A percentile compares a stretch with the other conserved stretches of the same genome.
Evolutionary conservation across 1,140 invertebrate genomes (phyloP).

Genomic region (Andrena cerasifolii): DNA sequence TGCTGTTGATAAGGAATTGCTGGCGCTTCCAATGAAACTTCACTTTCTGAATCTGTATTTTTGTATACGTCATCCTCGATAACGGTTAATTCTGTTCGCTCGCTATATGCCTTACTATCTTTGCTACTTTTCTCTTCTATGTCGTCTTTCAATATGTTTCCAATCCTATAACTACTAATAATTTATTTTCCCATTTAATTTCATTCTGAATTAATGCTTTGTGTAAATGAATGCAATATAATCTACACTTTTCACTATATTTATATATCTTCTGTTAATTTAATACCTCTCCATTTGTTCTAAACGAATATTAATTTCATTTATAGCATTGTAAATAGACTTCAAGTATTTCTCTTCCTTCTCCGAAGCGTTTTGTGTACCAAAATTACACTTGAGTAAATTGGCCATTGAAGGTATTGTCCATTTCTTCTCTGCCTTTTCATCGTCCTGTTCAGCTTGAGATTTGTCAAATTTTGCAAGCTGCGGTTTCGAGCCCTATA

Average conservation of each 20-base stretch:
- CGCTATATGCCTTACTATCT: constrained; percentile 11
- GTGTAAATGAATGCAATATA: background rate
- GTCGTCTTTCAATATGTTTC: background rate
- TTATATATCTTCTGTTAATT: background rate
- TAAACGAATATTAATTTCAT: constrained; percentile 81
- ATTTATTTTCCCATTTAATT: constrained; percentile 1
- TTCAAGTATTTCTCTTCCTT: constrained; percentile 83
- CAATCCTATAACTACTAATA: constrained; percentile 1
- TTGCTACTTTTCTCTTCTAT: constrained; percentile 11
- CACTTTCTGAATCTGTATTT: constrained; percentile 52
- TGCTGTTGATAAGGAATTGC: background rate
- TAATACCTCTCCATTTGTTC: constrained; percentile 76
- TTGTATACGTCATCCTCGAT: constrained; percentile 2
- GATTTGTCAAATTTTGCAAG: background rate
- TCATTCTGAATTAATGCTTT: background rate
- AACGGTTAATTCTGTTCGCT: constrained; percentile 18
- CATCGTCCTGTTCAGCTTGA: background rate
- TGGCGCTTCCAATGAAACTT: constrained; percentile 10
- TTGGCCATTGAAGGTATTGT: constrained; percentile 83
- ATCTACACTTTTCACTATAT: constrained; percentile 72
- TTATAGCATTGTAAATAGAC: constrained; percentile 83
- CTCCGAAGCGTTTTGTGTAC: constrained; percentile 82
- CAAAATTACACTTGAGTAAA: constrained; percentile 86
- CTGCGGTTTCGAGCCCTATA: background rate
- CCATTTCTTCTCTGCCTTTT: background rate